Evolutionary conservation across 2,113 vertebrate species (phyloP).

Genomic region (Sula dactylatra): DNA sequence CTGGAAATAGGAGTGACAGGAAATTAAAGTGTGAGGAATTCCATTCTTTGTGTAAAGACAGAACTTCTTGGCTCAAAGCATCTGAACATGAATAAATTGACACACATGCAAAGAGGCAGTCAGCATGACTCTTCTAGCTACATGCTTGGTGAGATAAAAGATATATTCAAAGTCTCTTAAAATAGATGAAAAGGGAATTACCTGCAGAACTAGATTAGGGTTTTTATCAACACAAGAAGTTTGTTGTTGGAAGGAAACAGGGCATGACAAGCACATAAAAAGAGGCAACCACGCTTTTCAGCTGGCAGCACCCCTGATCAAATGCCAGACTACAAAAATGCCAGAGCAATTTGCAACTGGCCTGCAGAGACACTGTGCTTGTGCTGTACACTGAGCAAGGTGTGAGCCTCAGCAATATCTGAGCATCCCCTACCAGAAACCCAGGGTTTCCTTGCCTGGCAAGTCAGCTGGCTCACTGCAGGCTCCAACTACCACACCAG

Average conservation of each 20-base stretch:
- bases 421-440: background rate
- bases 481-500: background rate
- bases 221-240: background rate
- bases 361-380: background rate
- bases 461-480: background rate
- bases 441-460: background rate
- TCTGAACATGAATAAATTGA: background rate
- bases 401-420: no score
- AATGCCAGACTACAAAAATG: background rate
- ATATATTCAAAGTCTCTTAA: background rate
- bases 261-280: background rate
- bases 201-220: background rate
- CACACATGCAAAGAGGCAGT: background rate
- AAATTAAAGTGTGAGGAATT: no score
- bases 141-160: background rate
- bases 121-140: background rate
- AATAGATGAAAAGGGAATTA: background rate
- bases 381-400: background rate
- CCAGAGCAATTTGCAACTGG: background rate
- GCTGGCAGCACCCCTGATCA: background rate
- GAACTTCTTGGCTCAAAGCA: background rate
- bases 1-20: background rate
- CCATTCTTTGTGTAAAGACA: no score
- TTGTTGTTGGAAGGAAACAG: background rate
- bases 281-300: fast-evolving